Evolutionary conservation across 2,113 vertebrate species (phyloP), one percentile per base, ranked within the genome.

Genomic region (Antigone vipio): DNA sequence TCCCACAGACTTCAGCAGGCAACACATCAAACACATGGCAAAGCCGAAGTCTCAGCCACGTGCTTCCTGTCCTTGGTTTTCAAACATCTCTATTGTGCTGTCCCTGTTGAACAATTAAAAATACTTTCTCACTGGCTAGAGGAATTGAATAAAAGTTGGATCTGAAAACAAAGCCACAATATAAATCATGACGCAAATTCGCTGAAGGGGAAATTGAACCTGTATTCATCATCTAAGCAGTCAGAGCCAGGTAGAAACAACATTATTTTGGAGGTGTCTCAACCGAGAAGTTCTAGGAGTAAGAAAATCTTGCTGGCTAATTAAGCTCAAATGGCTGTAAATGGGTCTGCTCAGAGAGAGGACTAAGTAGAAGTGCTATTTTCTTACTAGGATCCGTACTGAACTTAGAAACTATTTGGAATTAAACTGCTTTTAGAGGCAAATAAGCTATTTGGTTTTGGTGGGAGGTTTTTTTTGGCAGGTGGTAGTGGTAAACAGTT

Each of bases 1-100:
- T 92, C 89, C 89, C 44, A 55, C 64, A 55, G 93, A 74, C 89
- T 84, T 93, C 79, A 95, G 55, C 38, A 47, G 79, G 79, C 0
- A 0, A 38, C 60, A 59, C 76, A 91, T 86, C 79, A 93, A 97
- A 86, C 71, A 38, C n/a, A 10, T 1, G 4, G 83, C 67, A 66
- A 62, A 93, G 83, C 55, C 3, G 1, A 79, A 29, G 38, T 26
- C 60, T 68, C 58, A 32, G 76, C 58, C 75, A 44, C 0, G 3
- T 53, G 68, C 68, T 56, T 47, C 38, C 63, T 60, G 62, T 15
- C 52, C 78, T 64, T 52, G 35, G 53, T 60, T 88, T 94, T 94
- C 78, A 85, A 17, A 53, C 60, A 29, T 26, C n/a, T 83, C 71
- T 58, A 5, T 77, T 88, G 75, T 73, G 58, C 75, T 34, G 13